phyloP scores from a whole-genome alignment of 2,797 vertebrate species.

The Orestias chungarensis region DNA sequence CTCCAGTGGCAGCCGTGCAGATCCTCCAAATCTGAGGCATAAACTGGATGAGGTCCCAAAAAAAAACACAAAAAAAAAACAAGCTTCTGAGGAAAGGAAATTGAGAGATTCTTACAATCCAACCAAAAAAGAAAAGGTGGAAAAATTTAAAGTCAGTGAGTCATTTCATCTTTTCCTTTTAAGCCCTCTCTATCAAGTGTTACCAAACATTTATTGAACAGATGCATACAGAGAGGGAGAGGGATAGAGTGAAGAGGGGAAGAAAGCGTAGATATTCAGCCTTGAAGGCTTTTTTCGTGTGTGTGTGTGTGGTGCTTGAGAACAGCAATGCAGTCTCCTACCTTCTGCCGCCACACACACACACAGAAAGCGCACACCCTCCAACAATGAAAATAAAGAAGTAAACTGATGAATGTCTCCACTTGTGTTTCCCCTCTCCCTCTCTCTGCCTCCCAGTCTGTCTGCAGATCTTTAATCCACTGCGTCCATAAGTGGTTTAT shows the following conservation, averaged over 20 bases:
- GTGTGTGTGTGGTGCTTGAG: slow-evolving; percentile 58
- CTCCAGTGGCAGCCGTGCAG: slow-evolving; percentile 53
- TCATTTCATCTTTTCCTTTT: slow-evolving; percentile 33
- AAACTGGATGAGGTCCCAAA: slow-evolving; percentile 49
- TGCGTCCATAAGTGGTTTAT: slow-evolving; percentile 80
- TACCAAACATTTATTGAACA: slow-evolving; percentile 17
- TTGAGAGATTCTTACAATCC: slow-evolving; percentile 17
- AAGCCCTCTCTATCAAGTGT: slow-evolving; percentile 13
- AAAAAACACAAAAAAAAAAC: slow-evolving; percentile 37
- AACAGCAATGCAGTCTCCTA: slow-evolving; percentile 84
- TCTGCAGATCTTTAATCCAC: slow-evolving; percentile 76
- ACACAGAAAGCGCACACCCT: slow-evolving; percentile 14
- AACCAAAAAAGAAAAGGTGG: slow-evolving; percentile 1
- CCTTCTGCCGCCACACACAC: slow-evolving; percentile 51
- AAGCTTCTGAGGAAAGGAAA: slow-evolving; percentile 1
- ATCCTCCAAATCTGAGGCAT: slow-evolving; percentile 71
- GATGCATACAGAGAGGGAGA: slow-evolving; percentile 43
- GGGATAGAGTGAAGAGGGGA: slow-evolving; percentile 45
- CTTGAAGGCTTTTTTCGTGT: slow-evolving; percentile 49
- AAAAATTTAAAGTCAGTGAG: slow-evolving; percentile 39
- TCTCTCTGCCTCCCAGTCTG: slow-evolving; percentile 50
- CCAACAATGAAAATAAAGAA: slow-evolving; percentile 71
- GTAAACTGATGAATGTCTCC: slow-evolving; percentile 72
- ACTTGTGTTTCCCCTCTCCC: slow-evolving; percentile 41
- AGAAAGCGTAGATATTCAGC: slow-evolving; percentile 53